phyloP scores from a whole-genome alignment of 2,113 vertebrate species.

The Alligator sinensis region DNA sequence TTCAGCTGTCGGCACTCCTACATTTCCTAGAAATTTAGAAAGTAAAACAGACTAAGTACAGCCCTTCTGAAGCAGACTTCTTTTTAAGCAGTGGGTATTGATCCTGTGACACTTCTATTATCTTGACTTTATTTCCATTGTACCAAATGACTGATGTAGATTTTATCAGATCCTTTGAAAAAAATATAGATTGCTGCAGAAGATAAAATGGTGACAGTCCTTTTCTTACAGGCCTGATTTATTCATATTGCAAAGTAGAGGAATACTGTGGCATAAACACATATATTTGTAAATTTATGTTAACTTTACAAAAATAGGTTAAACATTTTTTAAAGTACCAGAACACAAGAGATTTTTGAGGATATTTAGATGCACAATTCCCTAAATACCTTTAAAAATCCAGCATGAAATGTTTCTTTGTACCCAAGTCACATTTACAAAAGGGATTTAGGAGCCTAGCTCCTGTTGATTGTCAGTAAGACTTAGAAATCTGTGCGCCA shows the following conservation, averaged over 20 bases:
- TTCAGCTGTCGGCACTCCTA: accelerated
- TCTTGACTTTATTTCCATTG: not conserved
- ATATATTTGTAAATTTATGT: too few relatives aligned
- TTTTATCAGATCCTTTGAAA: not conserved
- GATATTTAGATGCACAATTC: too few relatives aligned
- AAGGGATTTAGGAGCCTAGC: too few relatives aligned
- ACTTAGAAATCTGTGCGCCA: not conserved
- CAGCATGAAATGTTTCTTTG: not conserved
- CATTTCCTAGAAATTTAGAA: accelerated
- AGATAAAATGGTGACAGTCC: not conserved
- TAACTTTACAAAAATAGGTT: too few relatives aligned
- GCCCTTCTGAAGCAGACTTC: not conserved
- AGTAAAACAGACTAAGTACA: not conserved
- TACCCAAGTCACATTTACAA: not conserved
- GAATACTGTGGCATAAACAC: not conserved
- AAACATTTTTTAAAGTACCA: too few relatives aligned
- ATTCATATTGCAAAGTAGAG: not conserved
- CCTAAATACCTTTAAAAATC: too few relatives aligned
- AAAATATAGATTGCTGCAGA: not conserved
- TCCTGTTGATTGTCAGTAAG: too few relatives aligned
- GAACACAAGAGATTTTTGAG: too few relatives aligned
- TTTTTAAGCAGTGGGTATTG: not conserved
- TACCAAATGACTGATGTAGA: not conserved
- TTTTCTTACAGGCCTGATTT: not conserved
- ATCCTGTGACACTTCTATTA: not conserved